Evolutionary conservation across 2,888 invertebrate genomes (phyloP), one percentile per base, ranked within the genome.

Genomic region (Ennomos erosarius): DNA sequence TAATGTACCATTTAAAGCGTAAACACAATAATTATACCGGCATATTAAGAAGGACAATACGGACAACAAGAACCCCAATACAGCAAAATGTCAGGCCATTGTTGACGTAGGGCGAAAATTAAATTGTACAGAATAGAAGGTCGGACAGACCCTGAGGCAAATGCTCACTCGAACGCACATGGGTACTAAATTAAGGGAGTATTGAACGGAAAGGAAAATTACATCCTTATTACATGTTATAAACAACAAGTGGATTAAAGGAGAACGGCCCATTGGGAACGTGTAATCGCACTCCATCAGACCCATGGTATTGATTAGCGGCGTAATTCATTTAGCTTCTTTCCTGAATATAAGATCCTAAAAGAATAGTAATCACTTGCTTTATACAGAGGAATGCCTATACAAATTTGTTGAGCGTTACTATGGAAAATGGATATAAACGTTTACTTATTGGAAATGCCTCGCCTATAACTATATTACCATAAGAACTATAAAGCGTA

Each of bases 21-120:
- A 51, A 42, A 51, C 50, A 51, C 40, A 51, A 42, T 42, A 36
- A 54, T 45, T 54, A 12, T 9, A 45, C 26, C 26, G 26, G 26
- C 38, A 36, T 65, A 64, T 69, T 68, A 71, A 68, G 65, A 68
- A 70, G 68, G 68, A 67, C 69, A 71, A 69, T 57, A 62, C 46
- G 53, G 56, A 59, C 55, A 56, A 67, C 59, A 67, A 64, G 61
- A 67, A 60, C 59, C 26, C 38, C 10, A 58, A 57, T 62, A 69
- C 60, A 61, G 65, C 67, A 67, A 64, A 73, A 74, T 67, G 74
- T 75, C 68, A 63, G 63, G 46, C 62, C 64, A 63, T 68, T 57
- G 63, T 68, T 64, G 67, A 72, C 65, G 58, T 59, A 67, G 67
- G 65, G 46, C 68, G 70, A 68, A 71, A 74, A 74, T 76, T 70